phyloP scores from a whole-genome alignment of 2,888 invertebrate genomes.

The Trichopria drosophilae region DNA sequence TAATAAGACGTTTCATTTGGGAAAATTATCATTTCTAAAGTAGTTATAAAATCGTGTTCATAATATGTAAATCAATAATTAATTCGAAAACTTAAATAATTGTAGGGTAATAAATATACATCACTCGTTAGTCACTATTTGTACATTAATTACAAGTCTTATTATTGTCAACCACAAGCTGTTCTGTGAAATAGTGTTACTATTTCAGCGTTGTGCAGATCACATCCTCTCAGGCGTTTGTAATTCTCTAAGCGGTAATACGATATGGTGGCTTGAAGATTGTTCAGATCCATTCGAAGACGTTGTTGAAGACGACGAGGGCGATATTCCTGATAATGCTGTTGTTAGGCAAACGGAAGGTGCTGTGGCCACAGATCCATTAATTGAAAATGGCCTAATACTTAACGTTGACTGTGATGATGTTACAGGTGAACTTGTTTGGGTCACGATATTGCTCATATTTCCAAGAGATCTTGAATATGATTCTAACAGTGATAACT shows the following conservation, averaged over 20 bases:
- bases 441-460: slow-evolving; percentile 55
- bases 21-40: too few relatives aligned
- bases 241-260: slow-evolving; percentile 50
- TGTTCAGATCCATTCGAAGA: slow-evolving; percentile 61
- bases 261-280: slow-evolving; percentile 49
- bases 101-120: too few relatives aligned
- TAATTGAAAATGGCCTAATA: slow-evolving; percentile 50
- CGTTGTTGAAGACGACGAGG: slow-evolving; percentile 64
- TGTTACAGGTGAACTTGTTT: slow-evolving; percentile 49
- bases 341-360: slow-evolving; percentile 65
- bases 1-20: too few relatives aligned
- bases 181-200: background rate
- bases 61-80: too few relatives aligned
- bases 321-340: slow-evolving; percentile 61
- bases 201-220: slow-evolving; percentile 34
- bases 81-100: too few relatives aligned
- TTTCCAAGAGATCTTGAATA: slow-evolving; percentile 73
- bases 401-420: slow-evolving; percentile 47
- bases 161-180: slow-evolving; percentile 44
- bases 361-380: slow-evolving; percentile 58
- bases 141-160: slow-evolving; percentile 34
- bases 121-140: too few relatives aligned
- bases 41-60: too few relatives aligned
- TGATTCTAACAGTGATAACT: slow-evolving; percentile 71
- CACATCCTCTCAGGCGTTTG: slow-evolving; percentile 57